Evolutionary conservation across 1,140 invertebrate genomes (phyloP).

Genomic region (Hycleus cichorii): DNA sequence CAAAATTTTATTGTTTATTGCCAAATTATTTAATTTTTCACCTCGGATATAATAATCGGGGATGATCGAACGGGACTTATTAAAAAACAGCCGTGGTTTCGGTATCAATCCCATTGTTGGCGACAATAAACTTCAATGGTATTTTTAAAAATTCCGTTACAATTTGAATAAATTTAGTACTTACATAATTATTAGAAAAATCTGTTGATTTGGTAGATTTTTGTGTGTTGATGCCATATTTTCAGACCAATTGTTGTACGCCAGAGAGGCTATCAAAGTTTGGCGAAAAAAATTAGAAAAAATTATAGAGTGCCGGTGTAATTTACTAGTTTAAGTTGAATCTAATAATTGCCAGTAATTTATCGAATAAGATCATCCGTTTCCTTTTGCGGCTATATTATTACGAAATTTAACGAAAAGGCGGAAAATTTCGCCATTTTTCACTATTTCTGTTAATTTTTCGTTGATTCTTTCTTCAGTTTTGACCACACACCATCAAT

Average conservation of each 20-base stretch:
- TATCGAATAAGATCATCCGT: slow-evolving; percentile 6
- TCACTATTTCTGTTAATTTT: too few species aligned
- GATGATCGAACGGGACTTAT: slow-evolving; percentile 32
- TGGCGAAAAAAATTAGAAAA: neutral
- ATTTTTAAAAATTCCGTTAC: neutral
- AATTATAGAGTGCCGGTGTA: slow-evolving; percentile 11
- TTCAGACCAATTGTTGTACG: too few species aligned
- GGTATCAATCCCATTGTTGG: slow-evolving; percentile 16
- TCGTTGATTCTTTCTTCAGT: too few species aligned
- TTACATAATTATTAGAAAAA: slow-evolving; percentile 1
- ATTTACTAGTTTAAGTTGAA: slow-evolving; percentile 11
- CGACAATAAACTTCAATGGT: neutral
- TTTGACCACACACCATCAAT: too few species aligned
- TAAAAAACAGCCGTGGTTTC: slow-evolving; percentile 25
- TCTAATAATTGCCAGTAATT: slow-evolving; percentile 10
- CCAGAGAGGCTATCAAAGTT: too few species aligned
- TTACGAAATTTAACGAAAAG: too few species aligned
- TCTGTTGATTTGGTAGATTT: too few species aligned
- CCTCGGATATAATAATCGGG: slow-evolving; percentile 37
- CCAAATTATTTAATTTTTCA: slow-evolving; percentile 10
- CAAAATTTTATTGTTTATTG: neutral
- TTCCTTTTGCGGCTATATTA: neutral
- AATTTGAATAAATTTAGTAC: neutral
- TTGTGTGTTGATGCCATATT: too few species aligned
- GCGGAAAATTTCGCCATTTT: too few species aligned